Base-by-base conservation (phyloP, 1,140 invertebrate species). In the Danaus plexippus region DNA sequence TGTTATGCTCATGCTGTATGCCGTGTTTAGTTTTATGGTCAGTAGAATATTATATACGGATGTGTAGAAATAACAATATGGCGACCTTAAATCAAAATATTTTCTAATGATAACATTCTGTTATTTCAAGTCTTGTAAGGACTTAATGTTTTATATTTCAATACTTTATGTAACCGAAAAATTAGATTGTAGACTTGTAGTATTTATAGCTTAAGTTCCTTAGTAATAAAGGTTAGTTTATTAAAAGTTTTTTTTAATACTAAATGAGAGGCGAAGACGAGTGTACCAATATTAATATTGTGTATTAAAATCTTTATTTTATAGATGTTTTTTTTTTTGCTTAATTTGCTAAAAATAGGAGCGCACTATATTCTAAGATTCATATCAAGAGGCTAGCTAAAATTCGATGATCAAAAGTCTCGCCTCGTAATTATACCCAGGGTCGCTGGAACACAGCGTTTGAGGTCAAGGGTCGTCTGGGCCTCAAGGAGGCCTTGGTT, bases 11-110 rank as follows among this genome's bases (percentile, higher is more conserved):
- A 7, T 84, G 80, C 59, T 86, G 83, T 47, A 18, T 77, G 1
- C 83, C 83, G 0, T 86, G 83, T 44, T 52, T 86, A 11, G 5
- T 83, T 3, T 59, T 78, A 7, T 86, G 83, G 83, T 73, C 80
- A 0, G 47, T 77, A 6, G 83, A 86, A 64, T 84, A 73, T 55
- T 42, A 70, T 9, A 43, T 72, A 11, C 60, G 40, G 51, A 70
- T 11, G 49, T 61, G 62, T 53, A 60, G 42, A 60, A 46, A 43
- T 42, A 41, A 46, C 11, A 53, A 3, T 32, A 32, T 32, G 1
- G 22, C 7, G 7, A 45, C 0, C 12, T n/a, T 0, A 48, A 50
- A 18, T 41, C 48, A 32, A 50, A 50, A 32, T 50, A 41, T 32
- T 32, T 22, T 32, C 41, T 50, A 32, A 32, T 32, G 22, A 32